phyloP scores from a whole-genome alignment of 1,140 invertebrate species.

The Melipona quadrifasciata region DNA sequence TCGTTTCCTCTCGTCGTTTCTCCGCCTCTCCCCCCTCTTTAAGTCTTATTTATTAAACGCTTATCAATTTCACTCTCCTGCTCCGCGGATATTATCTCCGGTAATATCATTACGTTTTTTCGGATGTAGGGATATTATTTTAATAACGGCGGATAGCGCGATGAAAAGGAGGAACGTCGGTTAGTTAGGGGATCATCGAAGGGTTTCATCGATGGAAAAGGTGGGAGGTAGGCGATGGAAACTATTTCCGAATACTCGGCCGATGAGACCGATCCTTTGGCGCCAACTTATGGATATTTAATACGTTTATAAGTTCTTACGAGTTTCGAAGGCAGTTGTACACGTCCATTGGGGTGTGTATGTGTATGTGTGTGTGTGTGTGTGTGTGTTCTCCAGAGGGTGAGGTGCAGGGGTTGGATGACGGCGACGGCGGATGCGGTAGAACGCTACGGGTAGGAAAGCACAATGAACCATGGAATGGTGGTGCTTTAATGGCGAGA shows the following conservation, averaged over 20 bases:
- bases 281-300: slow-evolving; percentile 73
- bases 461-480: slow-evolving; percentile 73
- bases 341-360: slow-evolving; percentile 43
- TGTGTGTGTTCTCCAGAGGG: slow-evolving; percentile 17
- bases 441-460: slow-evolving; percentile 52
- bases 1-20: neutral
- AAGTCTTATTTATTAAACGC: slow-evolving; percentile 29
- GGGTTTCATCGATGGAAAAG: neutral
- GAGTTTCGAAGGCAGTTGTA: slow-evolving; percentile 71
- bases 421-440: slow-evolving; percentile 33
- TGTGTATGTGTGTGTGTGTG: neutral
- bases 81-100: neutral
- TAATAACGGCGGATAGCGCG: neutral
- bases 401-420: slow-evolving; percentile 23
- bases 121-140: neutral
- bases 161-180: neutral
- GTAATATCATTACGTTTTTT: neutral
- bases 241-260: slow-evolving; percentile 70
- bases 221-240: slow-evolving; percentile 29
- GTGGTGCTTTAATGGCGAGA: slow-evolving; percentile 70
- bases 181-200: neutral
- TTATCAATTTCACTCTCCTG: slow-evolving; percentile 8
- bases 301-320: slow-evolving; percentile 70
- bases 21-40: neutral
- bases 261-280: slow-evolving; percentile 72